Percentiles rank a stretch among this genome's conserved stretches.
phyloP scores from a whole-genome alignment of 2,888 invertebrate genomes.

The Celastrina argiolus region DNA sequence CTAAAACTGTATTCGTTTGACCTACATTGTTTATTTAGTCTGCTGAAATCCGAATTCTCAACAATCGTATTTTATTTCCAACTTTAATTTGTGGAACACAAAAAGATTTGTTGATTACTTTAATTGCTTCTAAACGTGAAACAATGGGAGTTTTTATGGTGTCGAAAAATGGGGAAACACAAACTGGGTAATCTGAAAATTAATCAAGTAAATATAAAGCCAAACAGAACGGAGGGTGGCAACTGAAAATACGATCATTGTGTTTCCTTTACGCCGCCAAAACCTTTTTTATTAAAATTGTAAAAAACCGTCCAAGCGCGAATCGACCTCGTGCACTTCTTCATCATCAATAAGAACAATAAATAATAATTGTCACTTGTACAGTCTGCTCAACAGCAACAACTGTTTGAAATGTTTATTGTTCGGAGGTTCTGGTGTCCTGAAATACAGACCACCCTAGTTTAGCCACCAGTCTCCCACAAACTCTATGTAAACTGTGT shows the following conservation, averaged over 20 bases:
- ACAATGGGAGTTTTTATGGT: background rate
- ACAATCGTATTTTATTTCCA: slow-evolving; percentile 10
- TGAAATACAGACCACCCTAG: too few species aligned
- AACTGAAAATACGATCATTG: background rate
- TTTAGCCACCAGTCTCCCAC: too few species aligned
- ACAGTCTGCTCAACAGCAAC: too few species aligned
- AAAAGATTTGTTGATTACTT: background rate
- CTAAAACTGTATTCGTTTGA: slow-evolving; percentile 13
- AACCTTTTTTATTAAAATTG: background rate
- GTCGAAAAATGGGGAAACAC: slow-evolving; percentile 4
- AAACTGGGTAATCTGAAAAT: background rate
- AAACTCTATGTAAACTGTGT: too few species aligned
- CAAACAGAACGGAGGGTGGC: background rate
- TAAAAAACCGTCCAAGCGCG: background rate
- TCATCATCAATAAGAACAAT: too few species aligned
- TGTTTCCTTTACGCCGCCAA: background rate
- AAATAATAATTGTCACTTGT: too few species aligned
- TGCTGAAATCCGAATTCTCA: background rate
- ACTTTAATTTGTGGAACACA: slow-evolving; percentile 13
- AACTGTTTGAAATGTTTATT: too few species aligned
- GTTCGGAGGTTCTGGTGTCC: too few species aligned
- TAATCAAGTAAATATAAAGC: background rate
- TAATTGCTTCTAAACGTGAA: background rate
- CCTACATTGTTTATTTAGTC: slow-evolving; percentile 5
- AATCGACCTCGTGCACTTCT: too few species aligned